These are phyloP conservation scores for Eupithecia subfuscata DNA, from an alignment of 2,888 invertebrate species.

Conservation along the genomic window DNA sequence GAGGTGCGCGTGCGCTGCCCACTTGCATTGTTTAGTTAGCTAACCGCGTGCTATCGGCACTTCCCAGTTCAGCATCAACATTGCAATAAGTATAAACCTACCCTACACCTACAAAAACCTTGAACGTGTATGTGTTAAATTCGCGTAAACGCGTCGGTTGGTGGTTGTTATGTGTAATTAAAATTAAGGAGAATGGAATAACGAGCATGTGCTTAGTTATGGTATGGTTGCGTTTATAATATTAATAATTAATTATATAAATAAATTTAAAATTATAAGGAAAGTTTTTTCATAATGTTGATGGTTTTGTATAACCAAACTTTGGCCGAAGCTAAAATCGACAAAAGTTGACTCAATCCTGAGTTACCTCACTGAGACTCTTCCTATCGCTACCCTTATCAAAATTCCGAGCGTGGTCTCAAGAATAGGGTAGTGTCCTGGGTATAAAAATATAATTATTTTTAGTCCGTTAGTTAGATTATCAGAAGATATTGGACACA, in stretches of 20 bases:
- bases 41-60: slow-evolving; percentile 6
- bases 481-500: too few relatives aligned
- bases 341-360: background rate
- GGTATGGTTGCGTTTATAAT: background rate
- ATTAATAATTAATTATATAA: too few relatives aligned
- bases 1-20: slow-evolving; percentile 5
- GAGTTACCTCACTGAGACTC: background rate
- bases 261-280: too few relatives aligned
- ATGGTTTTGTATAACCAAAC: background rate
- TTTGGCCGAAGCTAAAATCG: background rate
- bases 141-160: background rate
- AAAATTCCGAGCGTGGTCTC: background rate
- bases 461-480: too few relatives aligned
- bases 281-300: background rate
- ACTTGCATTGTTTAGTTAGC: background rate
- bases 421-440: too few relatives aligned
- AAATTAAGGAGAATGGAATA: background rate
- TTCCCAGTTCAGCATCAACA: slow-evolving; percentile 9
- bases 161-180: background rate
- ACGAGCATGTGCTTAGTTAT: background rate
- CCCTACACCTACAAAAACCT: background rate
- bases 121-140: background rate
- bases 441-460: too few relatives aligned
- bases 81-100: background rate
- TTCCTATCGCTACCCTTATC: background rate